phyloP scores from a whole-genome alignment of 2,113 vertebrate species.

The Colius striatus region DNA sequence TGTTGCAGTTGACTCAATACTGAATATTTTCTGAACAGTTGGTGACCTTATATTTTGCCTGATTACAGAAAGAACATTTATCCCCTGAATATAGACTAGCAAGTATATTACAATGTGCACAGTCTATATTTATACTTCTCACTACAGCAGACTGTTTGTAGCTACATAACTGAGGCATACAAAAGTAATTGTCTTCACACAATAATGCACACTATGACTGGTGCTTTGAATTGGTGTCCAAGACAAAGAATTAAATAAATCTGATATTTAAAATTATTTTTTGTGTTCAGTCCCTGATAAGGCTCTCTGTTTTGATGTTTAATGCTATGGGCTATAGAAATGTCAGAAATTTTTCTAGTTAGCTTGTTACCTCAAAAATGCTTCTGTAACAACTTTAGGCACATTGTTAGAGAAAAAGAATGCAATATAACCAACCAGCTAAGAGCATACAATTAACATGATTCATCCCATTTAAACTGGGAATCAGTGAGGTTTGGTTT shows the following conservation, averaged over 20 bases:
- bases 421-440: not conserved
- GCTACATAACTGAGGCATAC: not conserved
- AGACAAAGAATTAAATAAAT: not conserved
- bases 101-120: not conserved
- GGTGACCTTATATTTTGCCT: not conserved
- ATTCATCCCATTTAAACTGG: not conserved
- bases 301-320: not conserved
- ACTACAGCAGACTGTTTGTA: not conserved
- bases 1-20: not conserved
- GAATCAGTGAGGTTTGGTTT: not conserved
- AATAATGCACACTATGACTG: not conserved
- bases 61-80: not conserved
- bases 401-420: conserved; percentile 31
- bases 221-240: not conserved
- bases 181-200: not conserved
- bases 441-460: conserved; percentile 2
- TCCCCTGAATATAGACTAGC: not conserved
- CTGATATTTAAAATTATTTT: not conserved
- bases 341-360: conserved; percentile 1
- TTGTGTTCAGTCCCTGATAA: conserved; percentile 4
- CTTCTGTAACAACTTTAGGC: conserved; percentile 3
- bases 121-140: not conserved
- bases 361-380: conserved; percentile 22
- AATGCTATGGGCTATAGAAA: conserved; percentile 26
- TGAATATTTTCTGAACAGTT: not conserved